Percentiles rank a stretch among this genome's conserved stretches.
These are phyloP conservation scores for Myopa tessellatipennis DNA, from an alignment of 2,888 invertebrate species.

Conservation along the genomic window DNA sequence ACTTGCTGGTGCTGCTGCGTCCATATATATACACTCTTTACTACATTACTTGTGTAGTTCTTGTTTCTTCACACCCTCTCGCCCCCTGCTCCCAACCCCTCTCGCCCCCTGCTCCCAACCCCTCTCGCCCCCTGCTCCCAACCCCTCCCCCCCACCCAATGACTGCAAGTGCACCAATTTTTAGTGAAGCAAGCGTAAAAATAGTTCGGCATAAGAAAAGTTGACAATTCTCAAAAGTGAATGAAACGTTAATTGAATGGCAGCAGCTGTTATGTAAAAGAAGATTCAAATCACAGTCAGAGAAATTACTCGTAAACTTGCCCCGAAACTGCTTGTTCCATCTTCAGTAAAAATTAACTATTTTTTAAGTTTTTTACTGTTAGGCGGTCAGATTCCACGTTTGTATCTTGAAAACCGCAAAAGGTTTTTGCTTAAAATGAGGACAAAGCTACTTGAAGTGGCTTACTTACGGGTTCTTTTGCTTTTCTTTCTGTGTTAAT, in stretches of 20 bases:
- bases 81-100: neutral
- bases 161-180: neutral
- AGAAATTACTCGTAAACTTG: too few species aligned
- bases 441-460: too few species aligned
- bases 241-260: neutral
- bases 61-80: neutral
- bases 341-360: too few species aligned
- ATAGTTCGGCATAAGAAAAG: constrained; percentile 40
- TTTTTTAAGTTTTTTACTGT: too few species aligned
- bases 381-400: too few species aligned
- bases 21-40: constrained; percentile 36
- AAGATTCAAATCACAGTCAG: too few species aligned
- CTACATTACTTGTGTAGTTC: constrained; percentile 44
- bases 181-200: constrained; percentile 43
- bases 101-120: neutral
- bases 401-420: too few species aligned
- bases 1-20: constrained; percentile 33
- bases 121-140: neutral
- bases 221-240: neutral
- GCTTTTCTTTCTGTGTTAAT: too few species aligned
- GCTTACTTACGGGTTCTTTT: too few species aligned
- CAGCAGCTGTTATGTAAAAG: neutral
- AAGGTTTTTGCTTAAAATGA: too few species aligned
- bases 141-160: neutral
- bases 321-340: too few species aligned